phyloP scores from a whole-genome alignment of 2,797 vertebrate species.

The Macroramphosus scolopax region DNA sequence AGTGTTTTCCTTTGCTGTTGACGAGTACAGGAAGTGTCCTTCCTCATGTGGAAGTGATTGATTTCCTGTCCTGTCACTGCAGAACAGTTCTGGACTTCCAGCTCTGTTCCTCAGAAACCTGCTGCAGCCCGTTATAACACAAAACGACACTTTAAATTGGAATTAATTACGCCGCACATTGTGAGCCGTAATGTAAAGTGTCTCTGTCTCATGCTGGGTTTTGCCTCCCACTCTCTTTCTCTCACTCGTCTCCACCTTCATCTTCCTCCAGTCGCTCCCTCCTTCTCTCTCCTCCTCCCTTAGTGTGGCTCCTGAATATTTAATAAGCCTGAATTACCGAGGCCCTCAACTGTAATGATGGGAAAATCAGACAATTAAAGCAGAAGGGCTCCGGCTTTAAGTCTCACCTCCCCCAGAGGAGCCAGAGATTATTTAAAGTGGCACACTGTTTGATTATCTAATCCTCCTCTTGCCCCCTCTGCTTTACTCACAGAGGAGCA shows the following conservation, averaged over 20 bases:
- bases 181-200: not conserved
- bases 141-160: not conserved
- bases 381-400: constrained; percentile 76
- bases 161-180: not conserved
- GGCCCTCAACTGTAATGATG: constrained; percentile 83
- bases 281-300: constrained; percentile 48
- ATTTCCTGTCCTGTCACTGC: not conserved
- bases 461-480: constrained; percentile 76
- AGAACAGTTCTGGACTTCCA: not conserved
- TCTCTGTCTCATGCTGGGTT: not conserved
- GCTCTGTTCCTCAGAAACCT: not conserved
- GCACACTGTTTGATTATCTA: constrained; percentile 83
- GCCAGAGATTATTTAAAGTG: constrained; percentile 81
- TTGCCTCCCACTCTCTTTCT: constrained; percentile 14
- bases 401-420: constrained; percentile 78
- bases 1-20: no score
- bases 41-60: not conserved
- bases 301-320: constrained; percentile 81
- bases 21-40: no score
- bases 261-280: constrained; percentile 32
- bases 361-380: constrained; percentile 85
- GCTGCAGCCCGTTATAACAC: not conserved
- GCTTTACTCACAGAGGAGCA: constrained; percentile 70
- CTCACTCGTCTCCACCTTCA: constrained; percentile 24
- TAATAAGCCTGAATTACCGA: constrained; percentile 82